A percentile compares a stretch with the other conserved stretches of the same genome.
phyloP scores from a whole-genome alignment of 2,113 vertebrate genomes.

The Peromyscus maniculatus region DNA sequence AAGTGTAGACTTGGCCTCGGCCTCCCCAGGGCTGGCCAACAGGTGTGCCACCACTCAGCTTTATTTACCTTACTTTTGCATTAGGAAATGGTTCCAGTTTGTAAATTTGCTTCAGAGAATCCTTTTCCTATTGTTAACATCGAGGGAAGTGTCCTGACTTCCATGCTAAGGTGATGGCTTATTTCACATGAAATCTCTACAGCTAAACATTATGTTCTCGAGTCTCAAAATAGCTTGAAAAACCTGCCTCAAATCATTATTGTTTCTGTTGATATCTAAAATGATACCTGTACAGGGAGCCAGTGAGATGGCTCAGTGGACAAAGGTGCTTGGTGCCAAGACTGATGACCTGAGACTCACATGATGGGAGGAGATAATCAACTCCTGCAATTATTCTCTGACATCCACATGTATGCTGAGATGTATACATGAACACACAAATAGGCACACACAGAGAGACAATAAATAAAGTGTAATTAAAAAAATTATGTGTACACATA shows the following conservation, averaged over 20 bases:
- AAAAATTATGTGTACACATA: background rate
- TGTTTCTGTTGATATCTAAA: background rate
- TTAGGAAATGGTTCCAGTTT: constrained; percentile 10
- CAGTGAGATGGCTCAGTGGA: background rate
- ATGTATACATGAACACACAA: background rate
- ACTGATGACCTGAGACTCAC: background rate
- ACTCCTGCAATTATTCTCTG: background rate
- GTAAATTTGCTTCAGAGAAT: constrained; percentile 16
- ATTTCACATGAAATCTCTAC: background rate
- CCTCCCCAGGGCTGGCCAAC: background rate
- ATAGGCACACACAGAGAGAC: background rate
- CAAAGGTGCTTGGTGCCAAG: background rate
- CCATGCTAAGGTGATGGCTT: background rate
- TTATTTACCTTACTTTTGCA: background rate
- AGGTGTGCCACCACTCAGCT: background rate
- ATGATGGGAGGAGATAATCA: background rate
- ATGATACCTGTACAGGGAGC: background rate
- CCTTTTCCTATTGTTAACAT: background rate
- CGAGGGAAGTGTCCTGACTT: background rate
- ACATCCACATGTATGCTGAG: background rate
- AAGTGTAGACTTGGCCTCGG: background rate
- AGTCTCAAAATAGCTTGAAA: background rate
- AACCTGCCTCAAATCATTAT: background rate
- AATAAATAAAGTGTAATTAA: background rate
- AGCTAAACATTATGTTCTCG: background rate